Percentiles rank a stretch among this genome's conserved stretches.
These are phyloP conservation scores for Ptychobarbus kaznakovi DNA, from an alignment of 2,797 vertebrate genomes.

Conservation along the genomic window DNA sequence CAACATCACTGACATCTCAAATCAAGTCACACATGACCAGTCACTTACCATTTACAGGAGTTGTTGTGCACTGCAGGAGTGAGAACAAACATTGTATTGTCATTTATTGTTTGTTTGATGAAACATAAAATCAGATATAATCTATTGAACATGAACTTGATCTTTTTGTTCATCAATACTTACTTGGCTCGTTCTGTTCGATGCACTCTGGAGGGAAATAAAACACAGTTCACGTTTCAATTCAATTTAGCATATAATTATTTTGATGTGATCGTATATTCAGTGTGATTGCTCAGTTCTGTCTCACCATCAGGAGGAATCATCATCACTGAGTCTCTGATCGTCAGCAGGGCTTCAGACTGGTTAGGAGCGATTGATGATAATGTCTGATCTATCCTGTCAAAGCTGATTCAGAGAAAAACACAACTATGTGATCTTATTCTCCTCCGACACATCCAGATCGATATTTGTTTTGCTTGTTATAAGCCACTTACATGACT, in stretches of 20 bases:
- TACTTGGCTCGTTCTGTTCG: background rate
- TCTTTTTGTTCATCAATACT: background rate
- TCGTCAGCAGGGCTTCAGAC: slow-evolving; percentile 13
- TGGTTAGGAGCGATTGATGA: background rate
- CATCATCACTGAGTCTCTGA: slow-evolving; percentile 32
- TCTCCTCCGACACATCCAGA: background rate
- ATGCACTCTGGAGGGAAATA: slow-evolving; percentile 15
- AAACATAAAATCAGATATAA: background rate
- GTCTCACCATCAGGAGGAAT: slow-evolving; percentile 45
- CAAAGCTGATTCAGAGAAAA: slow-evolving; percentile 29
- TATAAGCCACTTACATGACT: slow-evolving; percentile 4
- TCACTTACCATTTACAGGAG: slow-evolving; percentile 31
- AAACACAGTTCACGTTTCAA: background rate
- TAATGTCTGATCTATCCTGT: background rate
- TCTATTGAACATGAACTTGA: background rate
- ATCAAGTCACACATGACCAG: background rate
- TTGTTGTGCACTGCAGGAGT: slow-evolving; percentile 25
- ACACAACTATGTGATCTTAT: background rate
- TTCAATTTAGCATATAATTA: background rate
- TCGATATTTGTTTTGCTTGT: background rate
- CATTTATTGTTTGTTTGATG: background rate
- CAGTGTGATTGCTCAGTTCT: background rate
- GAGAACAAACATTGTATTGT: background rate
- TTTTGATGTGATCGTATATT: background rate
- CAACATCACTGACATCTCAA: background rate